Evolutionary conservation across 2,113 vertebrate species (phyloP), one percentile per base, ranked within the genome.

Genomic region (Cariama cristata): DNA sequence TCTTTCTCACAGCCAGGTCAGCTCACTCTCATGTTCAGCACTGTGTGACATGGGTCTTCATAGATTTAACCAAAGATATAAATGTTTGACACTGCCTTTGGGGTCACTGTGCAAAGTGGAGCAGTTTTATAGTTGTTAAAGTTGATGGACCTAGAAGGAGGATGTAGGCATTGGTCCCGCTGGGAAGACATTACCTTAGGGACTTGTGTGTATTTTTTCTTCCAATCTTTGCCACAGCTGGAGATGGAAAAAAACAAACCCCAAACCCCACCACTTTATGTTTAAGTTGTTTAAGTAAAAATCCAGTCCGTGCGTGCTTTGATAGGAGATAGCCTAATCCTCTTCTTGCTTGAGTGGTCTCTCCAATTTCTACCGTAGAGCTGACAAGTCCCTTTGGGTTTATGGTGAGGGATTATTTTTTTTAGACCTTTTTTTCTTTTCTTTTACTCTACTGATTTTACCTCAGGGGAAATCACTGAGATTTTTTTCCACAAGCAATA

Each of bases 301-400:
- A 92, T 95, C 93, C 93, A 77, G 67, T 45, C 81, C 64, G 26
- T 73, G 77, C 1, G 2, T 90, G 90, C 81, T 96, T 95, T 94
- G 96, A 97, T 96, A 97, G 93, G 77, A 91, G 94, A 93, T 90
- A 90, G 88, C 80, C 95, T 97, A 98, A 97, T 97, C 95, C 96
- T 87, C 92, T 96, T 97, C 93, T 86, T 98, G 95, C 97, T 97
- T 97, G 97, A 98, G 88, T 96, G 85, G 90, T 94, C 94, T 96
- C 95, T 97, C 88, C 97, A 97, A 98, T 98, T 98, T 95, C 95
- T 97, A 63, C 86, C 2, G 11, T 58, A 87, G 84, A 96, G 64
- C 74, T 94, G 96, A 95, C 96, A 97, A 96, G 87, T 95, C 97
- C 79, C 96, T 91, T 95, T 81, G 88, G 97, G 62, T 96, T 96